These are phyloP conservation scores for Sebastes paucispinis DNA, from an alignment of 2,797 vertebrate genomes.

Conservation along the genomic window DNA sequence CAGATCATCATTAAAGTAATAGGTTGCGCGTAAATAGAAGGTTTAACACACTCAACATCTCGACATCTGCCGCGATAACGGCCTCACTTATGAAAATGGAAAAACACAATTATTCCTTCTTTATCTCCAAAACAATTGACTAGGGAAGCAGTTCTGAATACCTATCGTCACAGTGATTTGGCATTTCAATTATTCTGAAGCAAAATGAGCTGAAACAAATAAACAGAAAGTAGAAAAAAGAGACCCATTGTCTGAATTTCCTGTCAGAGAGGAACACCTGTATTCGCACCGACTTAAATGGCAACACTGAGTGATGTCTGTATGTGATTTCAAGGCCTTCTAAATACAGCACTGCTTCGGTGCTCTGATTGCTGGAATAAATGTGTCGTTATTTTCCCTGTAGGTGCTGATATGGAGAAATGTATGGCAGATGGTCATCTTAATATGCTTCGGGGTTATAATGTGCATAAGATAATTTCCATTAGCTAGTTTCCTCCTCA, in stretches of 20 bases:
- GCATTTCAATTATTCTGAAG: constrained; percentile 30
- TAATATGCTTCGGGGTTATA: constrained; percentile 10
- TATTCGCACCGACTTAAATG: neutral
- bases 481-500: constrained; percentile 13
- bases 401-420: neutral
- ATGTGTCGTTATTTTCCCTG: constrained; percentile 38
- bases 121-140: constrained; percentile 44
- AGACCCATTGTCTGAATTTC: neutral
- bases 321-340: neutral
- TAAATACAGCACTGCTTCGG: constrained; percentile 1
- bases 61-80: constrained; percentile 63
- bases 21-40: constrained; percentile 33
- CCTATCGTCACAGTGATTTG: constrained; percentile 17
- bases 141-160: constrained; percentile 9
- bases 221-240: neutral
- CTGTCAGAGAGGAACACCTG: neutral
- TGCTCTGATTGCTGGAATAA: constrained; percentile 1
- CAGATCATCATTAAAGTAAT: constrained; percentile 39
- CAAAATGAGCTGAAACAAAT: constrained; percentile 20
- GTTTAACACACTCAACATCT: constrained; percentile 30
- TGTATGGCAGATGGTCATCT: constrained; percentile 9
- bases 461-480: constrained; percentile 23
- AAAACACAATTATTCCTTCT: constrained; percentile 50
- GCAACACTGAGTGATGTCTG: neutral
- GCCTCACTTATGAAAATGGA: constrained; percentile 50